Evolutionary conservation across 1,140 invertebrate genomes (phyloP).

Genomic region (Hormaphis cornu): DNA sequence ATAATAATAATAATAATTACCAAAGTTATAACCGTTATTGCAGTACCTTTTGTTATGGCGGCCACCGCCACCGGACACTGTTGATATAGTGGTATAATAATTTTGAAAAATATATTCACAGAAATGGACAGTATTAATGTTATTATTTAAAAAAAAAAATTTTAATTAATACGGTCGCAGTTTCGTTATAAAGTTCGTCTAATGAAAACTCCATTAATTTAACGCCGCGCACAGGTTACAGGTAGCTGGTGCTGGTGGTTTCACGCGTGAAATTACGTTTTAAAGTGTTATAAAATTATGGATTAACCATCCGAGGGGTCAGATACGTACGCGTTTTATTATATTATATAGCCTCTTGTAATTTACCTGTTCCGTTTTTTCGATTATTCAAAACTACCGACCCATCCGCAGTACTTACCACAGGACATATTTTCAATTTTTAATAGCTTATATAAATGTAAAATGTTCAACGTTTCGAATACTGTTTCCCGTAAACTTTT

Average conservation of each 20-base stretch:
- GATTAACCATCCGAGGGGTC: background rate
- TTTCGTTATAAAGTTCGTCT: background rate
- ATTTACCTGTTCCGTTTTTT: constrained; percentile 10
- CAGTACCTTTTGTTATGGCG: too few relatives aligned
- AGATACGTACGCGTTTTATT: background rate
- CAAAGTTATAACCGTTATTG: too few relatives aligned
- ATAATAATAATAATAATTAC: too few relatives aligned
- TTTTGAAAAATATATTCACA: background rate
- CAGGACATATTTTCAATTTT: background rate
- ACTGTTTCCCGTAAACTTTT: too few relatives aligned
- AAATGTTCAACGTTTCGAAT: background rate
- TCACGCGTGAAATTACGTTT: constrained; percentile 24
- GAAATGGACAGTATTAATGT: background rate
- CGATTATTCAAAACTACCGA: constrained; percentile 5
- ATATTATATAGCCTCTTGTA: background rate
- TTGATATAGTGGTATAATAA: background rate
- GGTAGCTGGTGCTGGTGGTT: background rate
- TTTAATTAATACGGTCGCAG: background rate
- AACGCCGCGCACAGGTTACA: background rate
- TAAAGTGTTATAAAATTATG: constrained; percentile 30
- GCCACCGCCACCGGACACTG: background rate
- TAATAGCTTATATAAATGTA: background rate
- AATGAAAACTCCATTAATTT: constrained; percentile 29
- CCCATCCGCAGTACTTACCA: background rate
- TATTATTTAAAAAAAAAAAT: background rate